phyloP scores from a whole-genome alignment of 2,888 invertebrate species.

The Steinernema carpocapsae region DNA sequence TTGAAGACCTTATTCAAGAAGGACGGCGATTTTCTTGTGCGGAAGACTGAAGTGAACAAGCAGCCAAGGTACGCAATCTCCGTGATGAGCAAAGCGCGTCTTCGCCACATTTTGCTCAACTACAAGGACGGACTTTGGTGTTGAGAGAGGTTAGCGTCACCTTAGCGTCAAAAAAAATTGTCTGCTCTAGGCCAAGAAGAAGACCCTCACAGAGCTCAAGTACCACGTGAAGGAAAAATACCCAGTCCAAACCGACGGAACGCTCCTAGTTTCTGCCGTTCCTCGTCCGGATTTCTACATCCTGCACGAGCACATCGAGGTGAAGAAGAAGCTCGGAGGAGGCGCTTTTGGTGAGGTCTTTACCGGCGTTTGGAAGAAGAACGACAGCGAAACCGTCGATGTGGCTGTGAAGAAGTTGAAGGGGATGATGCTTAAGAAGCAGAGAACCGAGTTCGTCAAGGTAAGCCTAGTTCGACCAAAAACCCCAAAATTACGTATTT shows the following conservation, averaged over 20 bases:
- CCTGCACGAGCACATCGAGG: too few relatives aligned
- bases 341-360: conserved; percentile 46
- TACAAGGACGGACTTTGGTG: conserved; percentile 28
- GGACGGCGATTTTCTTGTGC: conserved; percentile 43
- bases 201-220: too few relatives aligned
- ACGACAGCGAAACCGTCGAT: conserved; percentile 37
- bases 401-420: conserved; percentile 43
- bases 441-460: conserved; percentile 35
- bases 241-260: too few relatives aligned
- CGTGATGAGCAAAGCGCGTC: conserved; percentile 24
- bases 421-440: conserved; percentile 39
- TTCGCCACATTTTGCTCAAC: conserved; percentile 38
- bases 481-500: too few relatives aligned
- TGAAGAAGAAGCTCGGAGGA: too few relatives aligned
- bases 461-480: too few relatives aligned
- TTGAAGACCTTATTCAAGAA: conserved; percentile 43
- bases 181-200: conserved; percentile 36
- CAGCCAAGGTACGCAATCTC: conserved; percentile 43
- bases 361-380: conserved; percentile 37
- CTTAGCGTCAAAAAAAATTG: neutral
- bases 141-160: conserved; percentile 10
- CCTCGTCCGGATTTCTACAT: too few relatives aligned
- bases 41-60: conserved; percentile 40
- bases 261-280: too few relatives aligned
- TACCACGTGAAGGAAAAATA: too few relatives aligned